A percentile compares a stretch with the other conserved stretches of the same genome.
Conservation (phyloP, 1,140 invertebrate genomes). For the Drosophila albomicans region DNA sequence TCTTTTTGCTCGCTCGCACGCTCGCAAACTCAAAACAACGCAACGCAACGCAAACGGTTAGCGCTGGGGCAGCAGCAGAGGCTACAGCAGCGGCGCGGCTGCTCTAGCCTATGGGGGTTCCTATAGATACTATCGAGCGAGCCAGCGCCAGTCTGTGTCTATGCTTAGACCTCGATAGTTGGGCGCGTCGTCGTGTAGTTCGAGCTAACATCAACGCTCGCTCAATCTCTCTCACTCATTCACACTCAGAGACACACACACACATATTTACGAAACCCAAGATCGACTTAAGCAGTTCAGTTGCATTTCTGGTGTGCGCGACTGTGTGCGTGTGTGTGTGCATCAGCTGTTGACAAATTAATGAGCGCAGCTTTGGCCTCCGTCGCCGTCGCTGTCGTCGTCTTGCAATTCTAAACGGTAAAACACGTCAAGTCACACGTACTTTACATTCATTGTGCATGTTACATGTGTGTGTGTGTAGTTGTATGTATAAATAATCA, state of each 20-base stretch:
- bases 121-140: slow-evolving; percentile 50
- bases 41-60: slow-evolving; percentile 18
- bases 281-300: slow-evolving; percentile 41
- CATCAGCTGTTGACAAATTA: slow-evolving; percentile 48
- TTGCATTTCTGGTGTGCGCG: slow-evolving; percentile 2
- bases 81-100: slow-evolving; percentile 19
- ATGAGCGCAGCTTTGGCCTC: slow-evolving; percentile 45
- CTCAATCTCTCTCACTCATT: slow-evolving; percentile 4
- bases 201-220: slow-evolving; percentile 5
- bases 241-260: background rate
- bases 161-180: slow-evolving; percentile 68
- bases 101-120: slow-evolving; percentile 36
- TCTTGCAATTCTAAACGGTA: slow-evolving; percentile 55
- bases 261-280: slow-evolving; percentile 22
- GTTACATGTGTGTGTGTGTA: background rate
- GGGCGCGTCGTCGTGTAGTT: slow-evolving; percentile 42
- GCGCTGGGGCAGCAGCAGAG: slow-evolving; percentile 20
- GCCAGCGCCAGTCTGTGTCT: slow-evolving; percentile 56
- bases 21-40: no score
- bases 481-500: slow-evolving; percentile 22
- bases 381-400: slow-evolving; percentile 20
- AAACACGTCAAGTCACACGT: slow-evolving; percentile 43
- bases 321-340: slow-evolving; percentile 28
- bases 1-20: slow-evolving; percentile 24
- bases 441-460: slow-evolving; percentile 11